These are phyloP conservation scores for Tyrophagus putrescentiae DNA, from an alignment of 1,140 invertebrate species.

Conservation along the genomic window DNA sequence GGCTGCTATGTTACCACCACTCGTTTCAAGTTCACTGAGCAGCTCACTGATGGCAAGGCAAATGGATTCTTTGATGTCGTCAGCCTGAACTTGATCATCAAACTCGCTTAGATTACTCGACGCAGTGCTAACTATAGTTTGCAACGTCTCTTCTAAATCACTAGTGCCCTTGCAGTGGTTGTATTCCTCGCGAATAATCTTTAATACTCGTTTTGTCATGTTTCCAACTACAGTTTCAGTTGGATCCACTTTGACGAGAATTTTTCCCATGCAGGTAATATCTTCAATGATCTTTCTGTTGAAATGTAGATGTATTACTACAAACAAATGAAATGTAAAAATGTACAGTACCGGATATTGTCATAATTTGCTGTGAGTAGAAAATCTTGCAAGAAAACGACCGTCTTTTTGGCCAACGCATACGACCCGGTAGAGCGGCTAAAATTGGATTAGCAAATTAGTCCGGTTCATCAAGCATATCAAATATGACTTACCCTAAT, in stretches of 20 bases:
- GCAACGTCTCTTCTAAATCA: slow-evolving; percentile 48
- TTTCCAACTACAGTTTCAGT: slow-evolving; percentile 57
- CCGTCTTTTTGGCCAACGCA: slow-evolving; percentile 14
- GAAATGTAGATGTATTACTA: neutral
- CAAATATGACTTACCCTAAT: neutral
- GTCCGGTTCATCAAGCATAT: neutral
- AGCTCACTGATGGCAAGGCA: slow-evolving; percentile 62
- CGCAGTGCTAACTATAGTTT: slow-evolving; percentile 41
- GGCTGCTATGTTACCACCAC: slow-evolving; percentile 58
- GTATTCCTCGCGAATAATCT: slow-evolving; percentile 66
- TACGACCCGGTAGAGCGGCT: slow-evolving; percentile 7
- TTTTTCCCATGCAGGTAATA: slow-evolving; percentile 21
- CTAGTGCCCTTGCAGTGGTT: slow-evolving; percentile 35
- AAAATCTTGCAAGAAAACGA: slow-evolving; percentile 5
- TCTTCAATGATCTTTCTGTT: slow-evolving; percentile 24
- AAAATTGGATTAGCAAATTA: no score
- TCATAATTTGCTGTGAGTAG: neutral
- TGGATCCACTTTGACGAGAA: slow-evolving; percentile 43
- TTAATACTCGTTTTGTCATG: slow-evolving; percentile 57
- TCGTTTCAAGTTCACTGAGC: slow-evolving; percentile 60
- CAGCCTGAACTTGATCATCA: slow-evolving; percentile 18
- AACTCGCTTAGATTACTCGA: slow-evolving; percentile 20
- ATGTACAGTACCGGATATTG: neutral
- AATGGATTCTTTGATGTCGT: slow-evolving; percentile 32
- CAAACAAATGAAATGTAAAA: no score